These are phyloP conservation scores for Nothobranchius kuhntae DNA, from an alignment of 2,113 vertebrate genomes.

Conservation along the genomic window DNA sequence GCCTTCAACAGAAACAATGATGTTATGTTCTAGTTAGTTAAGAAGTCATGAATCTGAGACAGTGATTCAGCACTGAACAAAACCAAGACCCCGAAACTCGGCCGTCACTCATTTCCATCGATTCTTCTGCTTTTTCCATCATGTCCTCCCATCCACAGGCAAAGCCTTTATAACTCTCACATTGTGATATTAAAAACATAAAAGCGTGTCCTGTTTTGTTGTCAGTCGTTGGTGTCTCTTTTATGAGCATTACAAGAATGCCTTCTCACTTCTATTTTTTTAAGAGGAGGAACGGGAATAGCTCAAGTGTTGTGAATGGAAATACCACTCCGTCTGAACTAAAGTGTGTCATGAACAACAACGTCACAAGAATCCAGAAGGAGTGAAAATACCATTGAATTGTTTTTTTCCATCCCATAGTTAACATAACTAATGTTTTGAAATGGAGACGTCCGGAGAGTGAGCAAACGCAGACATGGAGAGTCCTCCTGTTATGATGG, in stretches of 20 bases:
- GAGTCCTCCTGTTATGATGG: constrained; percentile 50
- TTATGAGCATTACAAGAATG: constrained; percentile 22
- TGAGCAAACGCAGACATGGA: constrained; percentile 76
- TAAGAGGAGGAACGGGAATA: constrained; percentile 39
- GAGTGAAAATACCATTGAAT: constrained; percentile 44
- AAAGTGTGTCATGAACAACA: constrained; percentile 55
- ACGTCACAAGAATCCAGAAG: constrained; percentile 58
- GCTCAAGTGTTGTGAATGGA: constrained; percentile 65
- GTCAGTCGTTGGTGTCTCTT: neutral
- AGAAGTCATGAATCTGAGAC: neutral
- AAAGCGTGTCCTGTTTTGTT: neutral
- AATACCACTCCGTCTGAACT: constrained; percentile 61
- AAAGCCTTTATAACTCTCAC: neutral
- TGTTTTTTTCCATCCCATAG: constrained; percentile 53
- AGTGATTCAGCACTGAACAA: neutral
- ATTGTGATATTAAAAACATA: neutral
- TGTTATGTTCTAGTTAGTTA: no score
- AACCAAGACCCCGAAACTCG: neutral
- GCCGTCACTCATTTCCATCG: neutral
- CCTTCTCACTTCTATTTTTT: constrained; percentile 27
- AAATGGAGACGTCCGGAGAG: constrained; percentile 43
- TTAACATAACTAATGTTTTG: constrained; percentile 62
- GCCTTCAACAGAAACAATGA: no score
- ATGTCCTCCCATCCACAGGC: neutral
- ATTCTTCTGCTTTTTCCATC: no score